These are phyloP conservation scores for Luehdorfia chinensis DNA, from an alignment of 1,140 invertebrate species.

Conservation along the genomic window DNA sequence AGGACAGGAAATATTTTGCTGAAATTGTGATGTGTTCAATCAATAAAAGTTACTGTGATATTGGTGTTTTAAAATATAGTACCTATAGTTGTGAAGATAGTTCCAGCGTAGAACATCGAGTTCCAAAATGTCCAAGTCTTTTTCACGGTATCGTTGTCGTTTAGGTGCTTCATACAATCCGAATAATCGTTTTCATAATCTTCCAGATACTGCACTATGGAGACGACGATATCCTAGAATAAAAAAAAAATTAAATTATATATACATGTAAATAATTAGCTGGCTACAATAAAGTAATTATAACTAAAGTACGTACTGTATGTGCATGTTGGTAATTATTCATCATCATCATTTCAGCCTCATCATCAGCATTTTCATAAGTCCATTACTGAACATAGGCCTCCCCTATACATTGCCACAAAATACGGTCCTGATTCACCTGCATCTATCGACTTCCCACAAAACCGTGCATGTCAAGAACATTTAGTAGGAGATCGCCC, in stretches of 20 bases:
- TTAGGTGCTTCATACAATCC: constrained; percentile 75
- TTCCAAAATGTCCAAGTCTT: constrained; percentile 93
- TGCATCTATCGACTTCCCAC: too few relatives aligned
- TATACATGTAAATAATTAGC: too few relatives aligned
- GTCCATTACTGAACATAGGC: too few relatives aligned
- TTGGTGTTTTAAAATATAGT: too few relatives aligned
- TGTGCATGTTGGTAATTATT: background rate
- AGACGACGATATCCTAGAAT: constrained; percentile 50
- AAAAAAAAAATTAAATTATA: constrained; percentile 12
- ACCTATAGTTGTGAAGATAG: constrained; percentile 97
- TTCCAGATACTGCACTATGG: constrained; percentile 68
- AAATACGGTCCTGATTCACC: too few relatives aligned
- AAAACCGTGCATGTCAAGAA: too few relatives aligned
- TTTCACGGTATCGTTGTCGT: constrained; percentile 58
- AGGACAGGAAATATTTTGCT: too few relatives aligned
- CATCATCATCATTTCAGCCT: too few relatives aligned
- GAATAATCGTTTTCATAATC: constrained; percentile 79
- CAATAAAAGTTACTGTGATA: too few relatives aligned
- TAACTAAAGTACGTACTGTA: background rate
- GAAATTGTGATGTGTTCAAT: too few relatives aligned
- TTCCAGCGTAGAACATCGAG: constrained; percentile 93
- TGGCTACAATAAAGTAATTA: constrained; percentile 2
- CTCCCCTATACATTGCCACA: too few relatives aligned
- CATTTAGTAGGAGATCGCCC: background rate
- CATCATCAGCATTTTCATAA: too few relatives aligned